phyloP scores from a whole-genome alignment of 2,888 invertebrate species.

The Eilema sororculum region DNA sequence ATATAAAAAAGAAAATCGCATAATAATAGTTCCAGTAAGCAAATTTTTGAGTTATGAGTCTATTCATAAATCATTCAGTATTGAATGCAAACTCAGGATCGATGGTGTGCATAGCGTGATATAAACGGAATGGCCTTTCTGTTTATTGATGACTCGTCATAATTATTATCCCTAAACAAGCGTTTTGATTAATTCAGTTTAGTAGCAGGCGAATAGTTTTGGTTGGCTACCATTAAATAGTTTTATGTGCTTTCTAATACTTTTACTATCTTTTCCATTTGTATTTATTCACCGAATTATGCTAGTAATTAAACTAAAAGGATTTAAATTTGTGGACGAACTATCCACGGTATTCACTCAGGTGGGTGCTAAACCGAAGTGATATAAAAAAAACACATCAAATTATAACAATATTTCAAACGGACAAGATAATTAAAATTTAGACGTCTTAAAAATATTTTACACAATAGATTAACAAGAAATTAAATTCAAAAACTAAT shows the following conservation, averaged over 20 bases:
- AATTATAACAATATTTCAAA: no score
- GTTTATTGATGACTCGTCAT: conserved; percentile 6
- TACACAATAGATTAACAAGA: no score
- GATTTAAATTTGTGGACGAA: no score
- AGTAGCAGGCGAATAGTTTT: not conserved
- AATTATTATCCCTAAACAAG: conserved; percentile 1
- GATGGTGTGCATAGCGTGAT: conserved; percentile 13
- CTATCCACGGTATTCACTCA: no score
- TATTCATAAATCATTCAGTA: conserved; percentile 20
- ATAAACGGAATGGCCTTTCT: conserved; percentile 7
- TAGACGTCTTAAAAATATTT: no score
- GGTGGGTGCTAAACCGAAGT: no score
- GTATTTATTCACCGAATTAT: no score
- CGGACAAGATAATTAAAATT: no score
- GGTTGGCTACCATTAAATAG: not conserved
- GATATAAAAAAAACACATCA: no score
- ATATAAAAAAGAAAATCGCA: not conserved
- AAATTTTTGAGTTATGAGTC: conserved; percentile 20
- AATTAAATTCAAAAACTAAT: no score
- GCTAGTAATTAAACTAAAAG: no score
- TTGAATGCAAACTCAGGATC: conserved; percentile 21
- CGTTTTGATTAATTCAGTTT: not conserved
- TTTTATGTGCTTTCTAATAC: not conserved
- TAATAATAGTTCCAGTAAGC: conserved; percentile 16
- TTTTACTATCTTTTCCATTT: no score